Percentiles rank a stretch among this genome's conserved stretches.
Evolutionary conservation across 1,140 invertebrate species (phyloP).

Genomic region (Drosophila baimaii): DNA sequence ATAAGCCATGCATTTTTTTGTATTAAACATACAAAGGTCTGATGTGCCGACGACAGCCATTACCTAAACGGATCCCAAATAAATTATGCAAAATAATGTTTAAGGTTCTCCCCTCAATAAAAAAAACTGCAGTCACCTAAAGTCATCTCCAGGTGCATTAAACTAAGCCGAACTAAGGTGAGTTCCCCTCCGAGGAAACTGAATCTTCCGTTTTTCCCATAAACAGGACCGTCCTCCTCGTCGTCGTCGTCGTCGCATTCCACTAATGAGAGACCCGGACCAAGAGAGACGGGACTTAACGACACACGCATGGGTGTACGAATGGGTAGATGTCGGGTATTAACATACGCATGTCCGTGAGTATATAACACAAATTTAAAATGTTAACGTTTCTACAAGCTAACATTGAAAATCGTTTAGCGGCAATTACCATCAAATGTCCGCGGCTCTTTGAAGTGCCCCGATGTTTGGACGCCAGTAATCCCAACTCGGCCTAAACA

Average conservation of each 20-base stretch:
- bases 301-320: conserved; percentile 44
- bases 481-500: conserved; percentile 79
- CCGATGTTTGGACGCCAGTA: conserved; percentile 81
- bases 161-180: conserved; percentile 19
- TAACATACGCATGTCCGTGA: conserved; percentile 69
- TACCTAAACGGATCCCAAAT: conserved; percentile 25
- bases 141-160: conserved; percentile 37
- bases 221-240: conserved; percentile 25
- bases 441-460: conserved; percentile 70
- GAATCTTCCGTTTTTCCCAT: conserved; percentile 25
- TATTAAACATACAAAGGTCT: conserved; percentile 7
- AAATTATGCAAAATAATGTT: conserved; percentile 46
- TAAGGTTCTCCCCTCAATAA: conserved; percentile 13
- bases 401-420: conserved; percentile 83
- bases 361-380: conserved; percentile 83
- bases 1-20: conserved; percentile 3
- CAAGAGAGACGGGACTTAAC: conserved; percentile 12
- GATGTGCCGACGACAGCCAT: conserved; percentile 11
- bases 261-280: conserved; percentile 38
- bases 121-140: conserved; percentile 22
- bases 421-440: conserved; percentile 82
- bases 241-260: conserved; percentile 22
- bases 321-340: conserved; percentile 43
- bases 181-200: conserved; percentile 20
- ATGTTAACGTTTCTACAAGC: conserved; percentile 81